Base-by-base conservation (phyloP, 2,797 vertebrate species). In the Molossus molossus region DNA sequence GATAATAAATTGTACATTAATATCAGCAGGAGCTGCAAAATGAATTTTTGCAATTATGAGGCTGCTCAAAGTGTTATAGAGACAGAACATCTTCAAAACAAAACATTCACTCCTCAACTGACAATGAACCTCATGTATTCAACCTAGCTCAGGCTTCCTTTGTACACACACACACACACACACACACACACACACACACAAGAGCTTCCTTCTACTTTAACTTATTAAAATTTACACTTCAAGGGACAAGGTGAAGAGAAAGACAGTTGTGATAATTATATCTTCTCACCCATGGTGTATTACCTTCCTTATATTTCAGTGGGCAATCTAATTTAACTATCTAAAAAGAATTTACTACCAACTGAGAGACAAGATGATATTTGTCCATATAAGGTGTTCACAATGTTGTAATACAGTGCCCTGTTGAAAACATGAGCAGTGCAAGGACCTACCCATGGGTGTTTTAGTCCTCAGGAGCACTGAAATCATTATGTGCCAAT, bases 191-290 rank as follows among this genome's bases (percentile, higher is more conserved):
- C 3, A 58, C 23, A 27, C 91, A 94, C 37, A 45, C 55, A 13
- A 55, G 69, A 95, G 55, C 45, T 87, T 18, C 79, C 91, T 97
- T 96, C 55, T 94, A 91, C 87, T 91, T 95, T 92, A 97, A 95
- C 82, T 95, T 77, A 96, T 97, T 97, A 95, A 95, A 87, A 94
- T 96, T 97, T 96, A 95, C 67, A 96, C 96, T 95, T 97, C 91
- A 93, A 93, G 55, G 79, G 70, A 93, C 65, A 95, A 96, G 89
- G 94, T 94, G 85, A 97, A 89, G 80, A 91, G 85, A 97, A 93
- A 96, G 76, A 33, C 76, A 97, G 92, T 97, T 96, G 88, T 67
- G 25, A 95, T 96, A 97, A 97, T 97, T 95, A 62, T 18, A 97
- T 97, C 72, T 85, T 89, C 87, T 97, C 90, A 95, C 83, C 65